Evolutionary conservation across 2,797 vertebrate species (phyloP), one percentile per base, ranked within the genome.

Genomic region (Darevskia mixta): DNA sequence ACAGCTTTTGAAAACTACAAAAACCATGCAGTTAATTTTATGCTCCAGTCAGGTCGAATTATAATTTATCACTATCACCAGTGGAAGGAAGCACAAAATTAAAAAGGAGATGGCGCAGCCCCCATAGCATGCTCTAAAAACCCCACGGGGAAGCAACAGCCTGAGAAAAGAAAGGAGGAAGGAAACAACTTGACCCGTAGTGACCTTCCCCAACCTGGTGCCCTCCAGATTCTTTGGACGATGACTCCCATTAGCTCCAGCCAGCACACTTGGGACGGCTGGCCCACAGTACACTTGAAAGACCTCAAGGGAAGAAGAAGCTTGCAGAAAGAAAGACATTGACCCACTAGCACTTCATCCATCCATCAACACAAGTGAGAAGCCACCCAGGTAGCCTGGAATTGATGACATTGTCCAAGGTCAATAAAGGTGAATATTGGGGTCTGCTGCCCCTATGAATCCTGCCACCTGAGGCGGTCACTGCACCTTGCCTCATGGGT

Each of bases 41-140:
- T 15, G 55, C n/a, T 61, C 25, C 35, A 49, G 17, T 85, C 58
- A 85, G 27, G 41, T 64, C 35, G 29, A 79, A 32, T 64, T 45
- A 85, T 85, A 85, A 64, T 79, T n/a, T 79, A 73, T 79, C 35
- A 49, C 13, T 45, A 61, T 85, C 45, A 73, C 64, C 77, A 66
- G n/a, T 45, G 29, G 55, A 38, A 81, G 67, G 55, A 80, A 75
- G 23, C 80, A 25, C 4, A 13, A 66, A 80, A 23, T 29, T 10
- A 85, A 73, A 86, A 41, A 45, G 6, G 35, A 80, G n/a, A 73
- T 29, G 25, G 4, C 15, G 29, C 27, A 5, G 25, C 41, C 18
- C n/a, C 35, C 9, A 45, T 66, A 29, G 32, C 69, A 45, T 66
- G 38, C 38, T 73, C 23, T 58, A 35, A 84, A 75, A 5, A 55